A percentile compares a stretch with the other conserved stretches of the same genome.
These are phyloP conservation scores for Hypselothyrea guttata DNA, from an alignment of 2,888 invertebrate genomes.

Conservation along the genomic window DNA sequence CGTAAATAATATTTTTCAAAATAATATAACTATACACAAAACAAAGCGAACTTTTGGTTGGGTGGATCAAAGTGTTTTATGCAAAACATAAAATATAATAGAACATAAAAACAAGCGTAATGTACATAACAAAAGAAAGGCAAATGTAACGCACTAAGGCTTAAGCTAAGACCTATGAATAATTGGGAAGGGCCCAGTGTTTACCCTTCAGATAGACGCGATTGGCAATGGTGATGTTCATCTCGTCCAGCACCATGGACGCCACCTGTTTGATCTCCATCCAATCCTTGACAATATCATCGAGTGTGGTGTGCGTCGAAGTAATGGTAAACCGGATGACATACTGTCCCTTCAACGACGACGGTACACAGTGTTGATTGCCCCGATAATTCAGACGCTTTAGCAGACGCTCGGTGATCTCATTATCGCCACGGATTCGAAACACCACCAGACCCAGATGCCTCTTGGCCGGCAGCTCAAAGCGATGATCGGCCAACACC, in stretches of 20 bases:
- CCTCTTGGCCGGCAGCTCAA: slow-evolving; percentile 94
- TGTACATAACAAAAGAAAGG: slow-evolving; percentile 2
- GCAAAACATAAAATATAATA: slow-evolving; percentile 19
- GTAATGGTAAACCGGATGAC: slow-evolving; percentile 96
- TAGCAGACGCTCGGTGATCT: slow-evolving; percentile 92
- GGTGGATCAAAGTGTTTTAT: slow-evolving; percentile 56
- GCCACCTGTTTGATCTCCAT: slow-evolving; percentile 90
- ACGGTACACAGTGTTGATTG: slow-evolving; percentile 96
- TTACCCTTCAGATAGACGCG: slow-evolving; percentile 90
- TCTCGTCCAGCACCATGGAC: slow-evolving; percentile 86
- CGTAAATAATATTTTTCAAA: slow-evolving; percentile 1
- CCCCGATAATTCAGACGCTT: slow-evolving; percentile 94
- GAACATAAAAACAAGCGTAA: slow-evolving; percentile 13
- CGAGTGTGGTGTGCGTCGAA: slow-evolving; percentile 91
- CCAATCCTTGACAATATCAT: slow-evolving; percentile 93
- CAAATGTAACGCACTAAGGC: slow-evolving; percentile 1
- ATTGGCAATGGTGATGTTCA: slow-evolving; percentile 83
- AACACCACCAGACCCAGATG: slow-evolving; percentile 95
- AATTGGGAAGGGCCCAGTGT: slow-evolving; percentile 57
- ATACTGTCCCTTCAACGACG: slow-evolving; percentile 93
- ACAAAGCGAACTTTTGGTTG: slow-evolving; percentile 4
- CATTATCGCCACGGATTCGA: slow-evolving; percentile 92
- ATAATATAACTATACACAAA: not conserved
- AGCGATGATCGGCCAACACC: slow-evolving; percentile 91
- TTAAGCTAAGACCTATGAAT: slow-evolving; percentile 11